A percentile compares a stretch with the other conserved stretches of the same genome.
phyloP scores from a whole-genome alignment of 2,113 vertebrate genomes.

The Cyphomyrus plagiostoma region DNA sequence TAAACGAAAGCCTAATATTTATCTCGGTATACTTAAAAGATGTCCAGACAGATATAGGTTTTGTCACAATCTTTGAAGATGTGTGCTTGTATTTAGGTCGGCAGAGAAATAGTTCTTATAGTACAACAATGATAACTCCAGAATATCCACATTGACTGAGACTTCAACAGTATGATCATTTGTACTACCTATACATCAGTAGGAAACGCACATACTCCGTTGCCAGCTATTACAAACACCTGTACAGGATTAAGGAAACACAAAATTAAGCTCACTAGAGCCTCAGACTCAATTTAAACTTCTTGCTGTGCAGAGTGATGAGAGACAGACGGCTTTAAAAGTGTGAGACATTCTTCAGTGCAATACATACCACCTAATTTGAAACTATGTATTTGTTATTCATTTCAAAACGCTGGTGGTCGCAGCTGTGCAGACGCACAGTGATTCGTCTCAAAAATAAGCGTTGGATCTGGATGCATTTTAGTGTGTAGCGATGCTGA shows the following conservation, averaged over 20 bases:
- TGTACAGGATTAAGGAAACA: background rate
- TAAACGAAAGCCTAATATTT: constrained; percentile 18
- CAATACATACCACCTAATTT: background rate
- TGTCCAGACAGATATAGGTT: background rate
- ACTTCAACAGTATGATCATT: background rate
- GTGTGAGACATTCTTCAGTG: background rate
- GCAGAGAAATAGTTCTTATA: constrained; percentile 32
- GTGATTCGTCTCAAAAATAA: background rate
- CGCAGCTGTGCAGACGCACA: background rate
- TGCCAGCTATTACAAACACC: background rate
- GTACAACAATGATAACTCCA: background rate
- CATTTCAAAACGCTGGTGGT: background rate
- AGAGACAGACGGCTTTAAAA: background rate
- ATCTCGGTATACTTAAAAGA: constrained; percentile 5
- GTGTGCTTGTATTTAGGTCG: background rate
- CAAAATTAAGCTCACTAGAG: background rate
- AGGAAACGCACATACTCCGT: background rate
- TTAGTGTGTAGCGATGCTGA: constrained; percentile 1
- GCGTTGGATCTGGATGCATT: background rate
- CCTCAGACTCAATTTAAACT: background rate
- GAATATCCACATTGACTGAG: background rate
- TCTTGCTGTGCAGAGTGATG: background rate
- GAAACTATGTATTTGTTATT: background rate
- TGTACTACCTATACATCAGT: background rate
- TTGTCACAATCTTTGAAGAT: constrained; percentile 6